These are phyloP conservation scores for Caerostris darwini DNA, from an alignment of 1,140 invertebrate species.

Conservation along the genomic window DNA sequence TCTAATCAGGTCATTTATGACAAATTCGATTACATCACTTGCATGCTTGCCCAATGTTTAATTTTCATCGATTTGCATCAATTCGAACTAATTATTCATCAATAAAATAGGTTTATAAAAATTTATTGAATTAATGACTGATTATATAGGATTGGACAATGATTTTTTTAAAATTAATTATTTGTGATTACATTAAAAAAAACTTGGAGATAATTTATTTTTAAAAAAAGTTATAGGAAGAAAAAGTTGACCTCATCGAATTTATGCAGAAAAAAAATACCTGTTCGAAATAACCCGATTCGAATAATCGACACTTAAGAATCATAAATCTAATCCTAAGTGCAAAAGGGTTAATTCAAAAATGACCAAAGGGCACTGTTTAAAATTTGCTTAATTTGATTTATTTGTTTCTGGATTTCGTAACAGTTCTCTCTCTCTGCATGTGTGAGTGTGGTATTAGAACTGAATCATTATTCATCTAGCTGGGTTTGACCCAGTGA, in stretches of 20 bases:
- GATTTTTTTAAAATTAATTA: too few species aligned
- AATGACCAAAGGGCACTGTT: slow-evolving; percentile 13
- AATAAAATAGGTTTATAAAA: too few species aligned
- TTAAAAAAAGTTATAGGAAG: too few species aligned
- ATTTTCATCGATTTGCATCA: too few species aligned
- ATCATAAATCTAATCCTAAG: slow-evolving; percentile 46
- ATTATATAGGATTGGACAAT: too few species aligned
- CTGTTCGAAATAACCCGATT: slow-evolving; percentile 9
- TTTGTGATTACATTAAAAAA: too few species aligned
- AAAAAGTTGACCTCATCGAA: neutral
- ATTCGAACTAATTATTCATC: too few species aligned
- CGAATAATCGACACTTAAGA: neutral
- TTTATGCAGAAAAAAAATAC: neutral
- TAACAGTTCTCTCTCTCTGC: neutral
- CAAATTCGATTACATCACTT: too few species aligned
- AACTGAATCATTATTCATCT: slow-evolving; percentile 54
- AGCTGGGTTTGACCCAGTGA: slow-evolving; percentile 39
- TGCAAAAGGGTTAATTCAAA: slow-evolving; percentile 48
- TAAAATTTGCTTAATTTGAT: slow-evolving; percentile 60
- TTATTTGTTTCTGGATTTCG: slow-evolving; percentile 35
- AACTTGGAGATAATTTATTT: too few species aligned
- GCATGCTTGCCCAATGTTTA: too few species aligned
- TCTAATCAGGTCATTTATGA: too few species aligned
- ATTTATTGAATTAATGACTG: too few species aligned
- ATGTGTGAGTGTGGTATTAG: slow-evolving; percentile 42